Evolutionary conservation across 2,113 vertebrate species (phyloP).

Genomic region (Leptobrachium ailaonicum): DNA sequence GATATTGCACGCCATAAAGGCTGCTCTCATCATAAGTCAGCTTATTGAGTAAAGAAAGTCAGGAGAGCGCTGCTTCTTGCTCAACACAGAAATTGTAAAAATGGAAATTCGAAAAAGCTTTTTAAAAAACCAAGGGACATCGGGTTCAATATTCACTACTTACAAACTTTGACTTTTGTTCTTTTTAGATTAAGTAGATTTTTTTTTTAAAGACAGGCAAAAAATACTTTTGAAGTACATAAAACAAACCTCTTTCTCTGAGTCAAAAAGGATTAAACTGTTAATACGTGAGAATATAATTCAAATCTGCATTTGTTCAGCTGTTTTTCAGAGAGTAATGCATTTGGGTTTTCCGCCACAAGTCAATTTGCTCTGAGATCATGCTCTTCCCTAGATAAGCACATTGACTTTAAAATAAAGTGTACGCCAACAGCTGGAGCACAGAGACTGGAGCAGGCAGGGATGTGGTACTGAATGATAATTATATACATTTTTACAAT

Average conservation of each 20-base stretch:
- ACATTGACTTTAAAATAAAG: conserved; percentile 73
- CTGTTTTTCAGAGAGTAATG: conserved; percentile 64
- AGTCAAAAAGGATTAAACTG: conserved; percentile 48
- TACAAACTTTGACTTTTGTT: background rate
- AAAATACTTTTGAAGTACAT: background rate
- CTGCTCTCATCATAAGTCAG: background rate
- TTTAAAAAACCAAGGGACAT: background rate
- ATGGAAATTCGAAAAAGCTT: background rate
- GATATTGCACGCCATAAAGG: background rate
- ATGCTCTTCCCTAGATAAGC: conserved; percentile 75
- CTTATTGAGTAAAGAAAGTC: background rate
- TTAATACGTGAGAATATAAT: conserved; percentile 62
- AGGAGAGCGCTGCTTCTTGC: background rate
- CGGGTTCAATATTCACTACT: background rate
- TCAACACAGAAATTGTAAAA: conserved; percentile 3
- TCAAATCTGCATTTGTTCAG: conserved; percentile 70
- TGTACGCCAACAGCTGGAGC: conserved; percentile 71
- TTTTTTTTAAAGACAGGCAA: conserved; percentile 19
- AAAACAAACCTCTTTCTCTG: conserved; percentile 22
- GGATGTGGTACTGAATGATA: conserved; percentile 83
- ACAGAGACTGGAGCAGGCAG: conserved; percentile 74
- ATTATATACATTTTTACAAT: conserved; percentile 80
- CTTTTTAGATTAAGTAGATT: background rate
- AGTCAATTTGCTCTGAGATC: conserved; percentile 70
- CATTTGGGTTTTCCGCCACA: conserved; percentile 64